Evolutionary conservation across 2,888 invertebrate species (phyloP).

Genomic region (Ferrisia virgata): DNA sequence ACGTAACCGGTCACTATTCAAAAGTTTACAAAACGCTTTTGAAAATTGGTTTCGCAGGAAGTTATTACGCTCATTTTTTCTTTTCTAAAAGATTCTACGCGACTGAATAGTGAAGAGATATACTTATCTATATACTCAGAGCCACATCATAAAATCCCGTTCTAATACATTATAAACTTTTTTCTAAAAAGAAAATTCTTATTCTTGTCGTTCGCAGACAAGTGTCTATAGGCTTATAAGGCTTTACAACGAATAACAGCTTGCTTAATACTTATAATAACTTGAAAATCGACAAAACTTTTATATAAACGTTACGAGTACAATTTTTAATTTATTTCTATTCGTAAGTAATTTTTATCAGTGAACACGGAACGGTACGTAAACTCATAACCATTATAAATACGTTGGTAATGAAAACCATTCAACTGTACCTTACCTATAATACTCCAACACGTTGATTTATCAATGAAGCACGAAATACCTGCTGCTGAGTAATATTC

Average conservation of each 20-base stretch:
- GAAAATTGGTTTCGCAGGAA: not conserved
- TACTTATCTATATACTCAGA: not conserved
- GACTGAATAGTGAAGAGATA: not conserved
- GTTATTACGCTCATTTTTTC: not conserved
- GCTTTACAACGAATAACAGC: no score
- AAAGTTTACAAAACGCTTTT: not conserved
- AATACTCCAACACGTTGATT: not conserved
- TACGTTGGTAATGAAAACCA: not conserved
- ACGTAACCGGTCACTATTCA: not conserved
- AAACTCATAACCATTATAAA: no score
- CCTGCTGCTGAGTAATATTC: not conserved
- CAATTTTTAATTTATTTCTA: not conserved
- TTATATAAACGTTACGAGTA: not conserved
- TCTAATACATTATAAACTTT: not conserved
- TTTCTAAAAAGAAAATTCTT: not conserved
- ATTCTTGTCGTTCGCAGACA: not conserved
- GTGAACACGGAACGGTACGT: not conserved
- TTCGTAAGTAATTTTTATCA: not conserved
- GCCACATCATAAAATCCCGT: not conserved
- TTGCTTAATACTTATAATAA: no score
- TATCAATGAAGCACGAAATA: not conserved
- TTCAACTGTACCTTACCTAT: not conserved
- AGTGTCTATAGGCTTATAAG: not conserved
- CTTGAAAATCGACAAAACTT: not conserved
- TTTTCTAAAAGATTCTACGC: not conserved